Evolutionary conservation across 2,888 invertebrate species (phyloP).

Genomic region (Noctua janthe): DNA sequence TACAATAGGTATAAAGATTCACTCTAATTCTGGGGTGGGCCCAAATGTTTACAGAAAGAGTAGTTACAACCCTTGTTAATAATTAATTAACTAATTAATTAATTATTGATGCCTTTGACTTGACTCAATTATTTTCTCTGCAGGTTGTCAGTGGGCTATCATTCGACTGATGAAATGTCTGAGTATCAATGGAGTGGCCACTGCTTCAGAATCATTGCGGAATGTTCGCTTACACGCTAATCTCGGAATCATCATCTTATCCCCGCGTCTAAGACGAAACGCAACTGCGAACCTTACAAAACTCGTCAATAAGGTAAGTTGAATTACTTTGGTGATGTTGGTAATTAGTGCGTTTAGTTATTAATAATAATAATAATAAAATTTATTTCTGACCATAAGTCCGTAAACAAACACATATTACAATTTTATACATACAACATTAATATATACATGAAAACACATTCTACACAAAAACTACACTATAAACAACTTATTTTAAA

Average conservation of each 20-base stretch:
- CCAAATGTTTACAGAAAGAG: neutral
- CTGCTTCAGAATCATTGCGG: conserved; percentile 70
- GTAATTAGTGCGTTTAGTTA: neutral
- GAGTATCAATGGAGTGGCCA: conserved; percentile 82
- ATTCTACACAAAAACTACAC: too few relatives aligned
- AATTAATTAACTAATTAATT: neutral
- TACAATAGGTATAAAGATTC: neutral
- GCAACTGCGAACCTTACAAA: conserved; percentile 67
- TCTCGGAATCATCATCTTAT: conserved; percentile 79
- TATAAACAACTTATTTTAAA: too few relatives aligned
- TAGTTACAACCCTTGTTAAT: neutral
- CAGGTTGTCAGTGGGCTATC: conserved; percentile 82
- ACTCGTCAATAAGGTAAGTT: conserved; percentile 75
- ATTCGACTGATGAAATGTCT: conserved; percentile 83
- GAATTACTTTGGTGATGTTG: neutral
- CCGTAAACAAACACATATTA: too few relatives aligned
- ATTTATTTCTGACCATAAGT: too few relatives aligned
- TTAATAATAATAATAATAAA: too few relatives aligned
- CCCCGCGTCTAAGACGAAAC: conserved; percentile 72
- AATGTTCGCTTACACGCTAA: conserved; percentile 67
- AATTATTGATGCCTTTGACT: neutral
- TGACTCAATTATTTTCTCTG: neutral
- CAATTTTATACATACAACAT: too few relatives aligned
- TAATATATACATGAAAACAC: too few relatives aligned
- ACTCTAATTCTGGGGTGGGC: neutral